A percentile compares a stretch with the other conserved stretches of the same genome.
phyloP scores from a whole-genome alignment of 2,797 vertebrate species.

The Tympanoctomys barrerae region DNA sequence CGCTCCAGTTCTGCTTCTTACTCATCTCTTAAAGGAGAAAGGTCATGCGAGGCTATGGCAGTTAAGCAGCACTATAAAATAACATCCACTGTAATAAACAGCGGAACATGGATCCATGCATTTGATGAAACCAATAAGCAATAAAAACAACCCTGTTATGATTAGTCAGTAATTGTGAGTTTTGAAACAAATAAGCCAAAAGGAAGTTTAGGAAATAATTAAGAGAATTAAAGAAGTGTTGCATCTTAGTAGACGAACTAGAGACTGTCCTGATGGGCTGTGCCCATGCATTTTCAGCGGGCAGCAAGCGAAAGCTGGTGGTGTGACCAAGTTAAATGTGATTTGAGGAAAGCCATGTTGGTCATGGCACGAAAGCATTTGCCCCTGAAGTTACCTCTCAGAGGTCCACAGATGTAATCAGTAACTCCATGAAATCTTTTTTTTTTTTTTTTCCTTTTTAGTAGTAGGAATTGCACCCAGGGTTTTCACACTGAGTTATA shows the following conservation, averaged over 20 bases:
- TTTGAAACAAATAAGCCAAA: slow-evolving; percentile 77
- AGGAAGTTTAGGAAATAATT: slow-evolving; percentile 71
- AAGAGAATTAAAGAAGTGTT: slow-evolving; percentile 73
- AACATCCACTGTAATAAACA: slow-evolving; percentile 32
- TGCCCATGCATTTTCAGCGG: slow-evolving; percentile 69
- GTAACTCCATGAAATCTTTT: background rate
- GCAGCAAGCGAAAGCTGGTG: slow-evolving; percentile 43
- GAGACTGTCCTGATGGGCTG: slow-evolving; percentile 53
- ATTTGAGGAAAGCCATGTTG: slow-evolving; percentile 48
- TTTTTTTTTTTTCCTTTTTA: background rate
- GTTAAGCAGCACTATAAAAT: slow-evolving; percentile 67
- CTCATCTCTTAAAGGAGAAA: slow-evolving; percentile 83
- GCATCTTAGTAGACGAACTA: slow-evolving; percentile 70
- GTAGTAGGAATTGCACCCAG: background rate
- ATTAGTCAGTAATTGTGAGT: slow-evolving; percentile 75
- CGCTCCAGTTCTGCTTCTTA: background rate
- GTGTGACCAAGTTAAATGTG: slow-evolving; percentile 1
- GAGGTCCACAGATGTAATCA: slow-evolving; percentile 31
- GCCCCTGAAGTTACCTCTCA: background rate
- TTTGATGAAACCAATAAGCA: slow-evolving; percentile 75
- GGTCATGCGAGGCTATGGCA: slow-evolving; percentile 80
- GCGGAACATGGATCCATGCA: background rate
- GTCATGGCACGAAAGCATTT: background rate
- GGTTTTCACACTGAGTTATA: background rate
- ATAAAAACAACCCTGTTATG: slow-evolving; percentile 77